Conservation (phyloP, 2,888 invertebrate species). For the Ashinkailepas kermadecensis region DNA sequence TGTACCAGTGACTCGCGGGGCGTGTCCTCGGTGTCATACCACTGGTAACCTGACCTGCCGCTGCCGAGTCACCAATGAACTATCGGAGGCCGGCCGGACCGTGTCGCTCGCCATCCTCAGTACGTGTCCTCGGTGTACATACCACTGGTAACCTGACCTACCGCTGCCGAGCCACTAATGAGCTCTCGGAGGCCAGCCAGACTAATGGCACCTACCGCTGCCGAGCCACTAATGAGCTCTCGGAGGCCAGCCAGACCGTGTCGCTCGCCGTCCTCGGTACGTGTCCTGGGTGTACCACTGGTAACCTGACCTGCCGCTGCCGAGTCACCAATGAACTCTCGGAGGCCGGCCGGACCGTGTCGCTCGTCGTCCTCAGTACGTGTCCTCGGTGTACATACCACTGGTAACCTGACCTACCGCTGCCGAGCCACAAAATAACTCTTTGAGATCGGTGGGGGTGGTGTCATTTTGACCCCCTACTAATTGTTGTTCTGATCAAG, state of each 20-base stretch:
- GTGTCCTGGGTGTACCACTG: background rate
- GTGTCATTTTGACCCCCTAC: conserved; percentile 50
- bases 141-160: conserved; percentile 35
- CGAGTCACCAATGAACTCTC: conserved; percentile 41
- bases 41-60: conserved; percentile 35
- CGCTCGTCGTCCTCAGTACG: conserved; percentile 30
- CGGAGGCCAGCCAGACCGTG: conserved; percentile 33
- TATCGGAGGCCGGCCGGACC: conserved; percentile 36
- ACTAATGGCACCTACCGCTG: too few species aligned
- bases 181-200: conserved; percentile 38
- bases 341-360: conserved; percentile 30
- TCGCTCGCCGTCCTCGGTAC: conserved; percentile 29
- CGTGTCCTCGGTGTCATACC: background rate
- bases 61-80: conserved; percentile 41
- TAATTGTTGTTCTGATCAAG: too few species aligned
- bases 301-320: conserved; percentile 40
- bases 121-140: conserved; percentile 15
- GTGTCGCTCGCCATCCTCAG: conserved; percentile 28
- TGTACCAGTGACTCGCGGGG: conserved; percentile 40
- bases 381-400: background rate
- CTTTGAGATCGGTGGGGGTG: conserved; percentile 49
- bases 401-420: background rate
- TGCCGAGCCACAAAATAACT: conserved; percentile 41
- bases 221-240: conserved; percentile 43
- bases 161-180: conserved; percentile 41